A percentile compares a stretch with the other conserved stretches of the same genome.
These are phyloP conservation scores for Colossoma macropomum DNA, from an alignment of 2,113 vertebrate genomes.

Conservation along the genomic window DNA sequence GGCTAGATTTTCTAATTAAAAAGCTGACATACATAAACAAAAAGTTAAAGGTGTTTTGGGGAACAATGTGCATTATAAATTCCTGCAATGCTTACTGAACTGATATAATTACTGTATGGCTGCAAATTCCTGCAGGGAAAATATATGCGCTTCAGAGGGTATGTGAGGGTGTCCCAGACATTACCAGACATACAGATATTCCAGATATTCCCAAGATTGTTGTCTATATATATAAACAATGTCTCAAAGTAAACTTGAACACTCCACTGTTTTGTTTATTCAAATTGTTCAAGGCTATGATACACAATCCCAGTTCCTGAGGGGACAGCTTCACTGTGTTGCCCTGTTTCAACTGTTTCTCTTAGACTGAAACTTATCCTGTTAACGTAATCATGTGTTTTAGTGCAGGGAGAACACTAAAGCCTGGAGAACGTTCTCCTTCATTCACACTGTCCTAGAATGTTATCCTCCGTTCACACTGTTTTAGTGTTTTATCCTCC, in stretches of 20 bases:
- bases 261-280: not conserved
- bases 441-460: too few relatives aligned
- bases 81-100: not conserved
- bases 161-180: not conserved
- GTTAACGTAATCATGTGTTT: too few relatives aligned
- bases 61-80: not conserved
- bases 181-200: not conserved
- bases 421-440: too few relatives aligned
- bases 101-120: not conserved
- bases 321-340: not conserved
- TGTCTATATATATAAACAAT: not conserved
- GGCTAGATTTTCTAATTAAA: not conserved
- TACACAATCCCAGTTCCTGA: not conserved
- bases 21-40: not conserved
- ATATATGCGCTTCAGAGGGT: not conserved
- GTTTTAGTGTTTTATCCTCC: too few relatives aligned
- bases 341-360: too few relatives aligned
- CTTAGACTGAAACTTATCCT: too few relatives aligned
- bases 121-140: not conserved
- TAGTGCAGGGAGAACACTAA: too few relatives aligned
- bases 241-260: not conserved
- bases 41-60: not conserved
- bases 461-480: too few relatives aligned
- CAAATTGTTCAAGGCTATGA: not conserved
- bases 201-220: not conserved